Conservation (phyloP, 2,888 invertebrate species). For the Tachina fera region DNA sequence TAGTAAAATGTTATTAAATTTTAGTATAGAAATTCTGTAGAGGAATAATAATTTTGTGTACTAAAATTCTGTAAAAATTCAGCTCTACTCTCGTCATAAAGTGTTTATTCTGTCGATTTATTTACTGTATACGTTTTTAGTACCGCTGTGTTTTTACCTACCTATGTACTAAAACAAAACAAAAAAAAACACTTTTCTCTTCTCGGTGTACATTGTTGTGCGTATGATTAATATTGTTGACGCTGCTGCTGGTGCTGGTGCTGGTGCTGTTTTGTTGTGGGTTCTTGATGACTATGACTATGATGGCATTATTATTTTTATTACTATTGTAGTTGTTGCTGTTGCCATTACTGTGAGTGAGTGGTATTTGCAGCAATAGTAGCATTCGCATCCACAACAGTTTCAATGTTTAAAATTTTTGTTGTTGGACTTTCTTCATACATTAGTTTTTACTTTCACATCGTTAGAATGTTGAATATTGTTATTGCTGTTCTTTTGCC, state of each 20-base stretch:
- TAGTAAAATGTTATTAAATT: no score
- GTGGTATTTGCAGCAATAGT: slow-evolving; percentile 35
- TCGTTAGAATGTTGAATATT: slow-evolving; percentile 2
- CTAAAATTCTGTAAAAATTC: no score
- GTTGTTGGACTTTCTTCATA: slow-evolving; percentile 14
- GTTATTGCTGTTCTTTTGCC: slow-evolving; percentile 15
- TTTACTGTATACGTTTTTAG: not conserved
- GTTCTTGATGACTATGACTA: no score
- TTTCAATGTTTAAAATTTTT: slow-evolving; percentile 1
- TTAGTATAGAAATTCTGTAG: no score
- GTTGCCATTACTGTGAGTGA: slow-evolving; percentile 15
- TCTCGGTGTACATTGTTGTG: not conserved
- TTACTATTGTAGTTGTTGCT: slow-evolving; percentile 3
- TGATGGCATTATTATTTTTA: not conserved
- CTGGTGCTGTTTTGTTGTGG: slow-evolving; percentile 15
- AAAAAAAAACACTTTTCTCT: not conserved
- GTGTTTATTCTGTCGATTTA: no score
- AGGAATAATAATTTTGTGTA: no score
- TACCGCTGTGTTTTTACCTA: not conserved
- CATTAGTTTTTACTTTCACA: slow-evolving; percentile 7
- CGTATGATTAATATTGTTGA: slow-evolving; percentile 37
- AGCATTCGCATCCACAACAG: slow-evolving; percentile 21
- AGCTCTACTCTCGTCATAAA: no score
- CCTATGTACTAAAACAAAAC: not conserved
- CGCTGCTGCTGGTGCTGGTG: not conserved